Base-by-base conservation (phyloP, 2,797 vertebrate genomes). In the Mustela erminea region DNA sequence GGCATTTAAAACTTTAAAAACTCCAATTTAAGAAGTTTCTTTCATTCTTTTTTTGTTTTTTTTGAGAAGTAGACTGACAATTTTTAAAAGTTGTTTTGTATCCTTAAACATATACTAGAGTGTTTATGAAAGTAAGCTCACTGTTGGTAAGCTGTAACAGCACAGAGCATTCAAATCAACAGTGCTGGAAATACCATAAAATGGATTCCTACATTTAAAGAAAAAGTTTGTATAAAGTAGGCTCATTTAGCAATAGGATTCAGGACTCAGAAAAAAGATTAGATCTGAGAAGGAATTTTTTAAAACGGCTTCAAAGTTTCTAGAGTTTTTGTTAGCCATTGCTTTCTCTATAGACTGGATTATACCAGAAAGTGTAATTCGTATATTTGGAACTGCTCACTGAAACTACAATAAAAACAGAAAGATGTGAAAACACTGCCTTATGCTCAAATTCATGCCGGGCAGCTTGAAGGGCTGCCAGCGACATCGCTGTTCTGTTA, bases 401-500 rank as follows among this genome's bases (percentile, higher is more conserved):
- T 95, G 72, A 87, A 94, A 93, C 90, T 95, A 86, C 92, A 95
- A 96, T 56, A 93, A 89, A 92, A 66, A 62, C 49, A 25, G 56
- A 74, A 95, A 95, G 85, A 90, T 97, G 83, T 94, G 95, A 92
- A 97, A 97, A 97, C 84, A 94, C 18, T 68, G 75, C 77, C 75
- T 81, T 43, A 13, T 14, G 29, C 46, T 86, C 87, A 92, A 70
- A 85, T 72, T 88, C 93, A 77, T 92, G 87, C 93, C 87, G 64
- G 81, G 86, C 75, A 77, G 35, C 95, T 82, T 87, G 86, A 95
- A 96, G 89, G 66, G 35, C 90, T 93, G 94, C 97, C 97, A 84
- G 80, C 25, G 77, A 54, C 81, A 9, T 21, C 7, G 11, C 80
- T 85, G 72, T 56, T 90, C 10, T 11, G 32, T 84, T 52, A 87